Percentiles rank a stretch among this genome's conserved stretches.
Evolutionary conservation across 2,888 invertebrate species (phyloP).

Genomic region (Vanessa cardui): DNA sequence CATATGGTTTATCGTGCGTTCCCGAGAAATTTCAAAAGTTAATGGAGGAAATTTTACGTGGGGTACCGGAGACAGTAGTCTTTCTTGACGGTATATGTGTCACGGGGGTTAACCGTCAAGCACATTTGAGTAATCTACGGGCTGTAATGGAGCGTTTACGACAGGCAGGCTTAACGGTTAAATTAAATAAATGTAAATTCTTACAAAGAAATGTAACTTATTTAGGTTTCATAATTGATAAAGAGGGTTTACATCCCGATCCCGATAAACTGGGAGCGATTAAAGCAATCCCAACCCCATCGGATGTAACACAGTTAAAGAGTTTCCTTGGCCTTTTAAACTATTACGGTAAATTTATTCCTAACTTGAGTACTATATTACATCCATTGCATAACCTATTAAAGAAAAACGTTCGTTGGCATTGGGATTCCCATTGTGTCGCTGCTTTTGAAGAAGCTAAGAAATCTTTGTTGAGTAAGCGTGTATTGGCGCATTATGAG

Average conservation of each 20-base stretch:
- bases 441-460: conserved; percentile 33
- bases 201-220: conserved; percentile 28
- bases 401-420: conserved; percentile 34
- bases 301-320: conserved; percentile 34
- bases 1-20: conserved; percentile 29
- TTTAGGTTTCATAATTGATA: conserved; percentile 39
- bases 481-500: conserved; percentile 25
- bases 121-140: conserved; percentile 18
- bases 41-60: conserved; percentile 37
- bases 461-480: conserved; percentile 17
- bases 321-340: conserved; percentile 42
- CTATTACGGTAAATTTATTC: conserved; percentile 37
- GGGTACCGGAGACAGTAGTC: conserved; percentile 31
- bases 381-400: conserved; percentile 2
- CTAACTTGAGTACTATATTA: conserved; percentile 32
- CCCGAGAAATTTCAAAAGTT: conserved; percentile 34
- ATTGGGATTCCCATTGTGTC: conserved; percentile 25
- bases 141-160: conserved; percentile 14
- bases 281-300: conserved; percentile 25
- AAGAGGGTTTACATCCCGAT: conserved; percentile 34
- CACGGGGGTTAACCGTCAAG: neutral
- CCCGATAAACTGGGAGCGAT: conserved; percentile 40
- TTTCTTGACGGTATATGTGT: conserved; percentile 39
- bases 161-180: conserved; percentile 21
- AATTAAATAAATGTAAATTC: conserved; percentile 20